Evolutionary conservation across 2,888 invertebrate genomes (phyloP).

Genomic region (Polyploca ridens): DNA sequence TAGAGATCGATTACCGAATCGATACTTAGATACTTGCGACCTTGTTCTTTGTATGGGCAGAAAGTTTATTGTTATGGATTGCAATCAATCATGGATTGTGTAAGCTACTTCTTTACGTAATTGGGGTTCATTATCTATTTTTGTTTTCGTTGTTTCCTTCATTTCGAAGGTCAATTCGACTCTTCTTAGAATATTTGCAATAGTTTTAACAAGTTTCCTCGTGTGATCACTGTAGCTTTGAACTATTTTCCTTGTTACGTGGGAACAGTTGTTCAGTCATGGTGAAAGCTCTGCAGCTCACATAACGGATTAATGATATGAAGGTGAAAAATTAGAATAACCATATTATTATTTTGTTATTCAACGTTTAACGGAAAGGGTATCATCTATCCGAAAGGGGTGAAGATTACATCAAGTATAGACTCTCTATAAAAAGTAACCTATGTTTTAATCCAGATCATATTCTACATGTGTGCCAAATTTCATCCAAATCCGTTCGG

Average conservation of each 20-base stretch:
- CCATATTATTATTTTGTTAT: no score
- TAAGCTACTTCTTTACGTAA: conserved; percentile 5
- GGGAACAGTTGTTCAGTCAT: no score
- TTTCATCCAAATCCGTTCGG: no score
- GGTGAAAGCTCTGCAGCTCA: no score
- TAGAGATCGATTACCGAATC: conserved; percentile 41
- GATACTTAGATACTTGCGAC: conserved; percentile 31
- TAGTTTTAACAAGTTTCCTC: background rate
- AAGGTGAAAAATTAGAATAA: no score
- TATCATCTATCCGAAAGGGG: no score
- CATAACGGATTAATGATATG: background rate
- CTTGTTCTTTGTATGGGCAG: conserved; percentile 48
- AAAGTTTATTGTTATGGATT: conserved; percentile 55
- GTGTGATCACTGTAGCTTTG: background rate
- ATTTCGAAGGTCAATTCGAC: background rate
- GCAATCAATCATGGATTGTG: conserved; percentile 50
- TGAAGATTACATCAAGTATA: no score
- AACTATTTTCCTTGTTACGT: background rate
- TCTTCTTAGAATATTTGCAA: background rate
- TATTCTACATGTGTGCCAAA: no score
- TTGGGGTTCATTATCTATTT: background rate
- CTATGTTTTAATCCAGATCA: no score
- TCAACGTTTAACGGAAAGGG: no score
- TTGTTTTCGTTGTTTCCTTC: background rate
- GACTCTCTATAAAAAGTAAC: no score